A percentile compares a stretch with the other conserved stretches of the same genome.
Evolutionary conservation across 2,113 vertebrate genomes (phyloP).

Genomic region (Trachemys scripta): DNA sequence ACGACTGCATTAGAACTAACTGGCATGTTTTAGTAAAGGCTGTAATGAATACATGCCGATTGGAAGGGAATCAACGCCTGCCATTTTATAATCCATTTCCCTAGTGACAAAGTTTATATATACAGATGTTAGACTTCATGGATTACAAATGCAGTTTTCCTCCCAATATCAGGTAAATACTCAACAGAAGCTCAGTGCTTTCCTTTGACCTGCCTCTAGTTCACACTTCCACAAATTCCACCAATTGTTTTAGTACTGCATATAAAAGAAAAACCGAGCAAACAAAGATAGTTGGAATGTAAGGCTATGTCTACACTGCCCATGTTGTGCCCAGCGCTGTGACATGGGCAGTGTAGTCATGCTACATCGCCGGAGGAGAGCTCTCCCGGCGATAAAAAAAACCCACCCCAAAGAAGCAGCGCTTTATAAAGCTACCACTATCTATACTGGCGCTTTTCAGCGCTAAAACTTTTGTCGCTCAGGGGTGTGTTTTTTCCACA

Average conservation of each 20-base stretch:
- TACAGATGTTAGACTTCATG: conserved; percentile 20
- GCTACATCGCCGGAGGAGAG: too few species aligned
- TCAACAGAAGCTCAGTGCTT: neutral
- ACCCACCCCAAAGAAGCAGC: too few species aligned
- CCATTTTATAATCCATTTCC: conserved; percentile 39
- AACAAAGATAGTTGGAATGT: neutral
- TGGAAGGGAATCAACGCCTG: conserved; percentile 28
- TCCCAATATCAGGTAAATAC: neutral
- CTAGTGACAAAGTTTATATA: conserved; percentile 33
- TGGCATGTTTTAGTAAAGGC: conserved; percentile 6
- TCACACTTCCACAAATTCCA: neutral
- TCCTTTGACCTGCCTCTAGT: neutral
- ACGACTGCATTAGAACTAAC: conserved; percentile 37
- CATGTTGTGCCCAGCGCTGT: too few species aligned
- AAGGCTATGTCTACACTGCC: too few species aligned
- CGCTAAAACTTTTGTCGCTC: too few species aligned
- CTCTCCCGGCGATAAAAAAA: too few species aligned
- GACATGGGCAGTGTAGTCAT: too few species aligned
- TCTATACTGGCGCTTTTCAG: too few species aligned
- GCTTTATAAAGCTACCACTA: too few species aligned
- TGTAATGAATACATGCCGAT: neutral
- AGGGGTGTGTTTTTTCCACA: too few species aligned
- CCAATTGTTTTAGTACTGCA: neutral
- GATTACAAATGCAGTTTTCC: neutral
- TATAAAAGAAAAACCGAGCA: conserved; percentile 25